Conservation (phyloP, 2,797 vertebrate genomes). For the Lacerta viridis region DNA sequence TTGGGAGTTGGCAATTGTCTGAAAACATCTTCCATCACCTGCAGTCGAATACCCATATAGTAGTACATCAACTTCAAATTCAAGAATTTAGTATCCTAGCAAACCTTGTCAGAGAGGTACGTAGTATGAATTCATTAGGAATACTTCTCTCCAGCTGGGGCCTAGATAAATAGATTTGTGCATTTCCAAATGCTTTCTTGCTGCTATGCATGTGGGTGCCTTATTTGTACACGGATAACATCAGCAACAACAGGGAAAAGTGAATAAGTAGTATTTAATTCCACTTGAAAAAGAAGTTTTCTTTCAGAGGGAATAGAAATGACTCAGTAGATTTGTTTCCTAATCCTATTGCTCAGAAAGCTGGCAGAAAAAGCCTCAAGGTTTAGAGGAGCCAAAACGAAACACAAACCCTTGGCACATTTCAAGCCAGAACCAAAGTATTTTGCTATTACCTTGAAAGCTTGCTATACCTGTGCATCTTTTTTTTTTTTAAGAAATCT, state of each 20-base stretch:
- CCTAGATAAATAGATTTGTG: not conserved
- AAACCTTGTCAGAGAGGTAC: not conserved
- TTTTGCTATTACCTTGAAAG: conserved; percentile 13
- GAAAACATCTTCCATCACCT: no score
- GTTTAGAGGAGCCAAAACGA: not conserved
- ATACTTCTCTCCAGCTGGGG: not conserved
- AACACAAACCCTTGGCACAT: not conserved
- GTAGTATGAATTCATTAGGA: not conserved
- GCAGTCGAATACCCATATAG: not conserved
- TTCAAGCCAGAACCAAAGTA: not conserved
- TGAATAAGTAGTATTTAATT: not conserved
- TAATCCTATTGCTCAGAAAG: conserved; percentile 7
- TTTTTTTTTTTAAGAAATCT: conserved; percentile 18
- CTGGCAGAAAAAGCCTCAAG: conserved; percentile 2
- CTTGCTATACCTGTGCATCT: conserved; percentile 13
- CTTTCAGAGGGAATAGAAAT: not conserved
- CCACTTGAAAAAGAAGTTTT: not conserved
- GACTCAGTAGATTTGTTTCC: not conserved
- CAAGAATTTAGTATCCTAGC: not conserved
- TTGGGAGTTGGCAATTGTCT: no score
- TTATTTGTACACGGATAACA: not conserved
- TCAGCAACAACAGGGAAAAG: not conserved
- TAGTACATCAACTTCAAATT: not conserved
- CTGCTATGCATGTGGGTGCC: not conserved
- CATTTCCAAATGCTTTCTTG: not conserved